Base-by-base conservation (phyloP, 2,888 invertebrate genomes). In the Odiellus spinosus region DNA sequence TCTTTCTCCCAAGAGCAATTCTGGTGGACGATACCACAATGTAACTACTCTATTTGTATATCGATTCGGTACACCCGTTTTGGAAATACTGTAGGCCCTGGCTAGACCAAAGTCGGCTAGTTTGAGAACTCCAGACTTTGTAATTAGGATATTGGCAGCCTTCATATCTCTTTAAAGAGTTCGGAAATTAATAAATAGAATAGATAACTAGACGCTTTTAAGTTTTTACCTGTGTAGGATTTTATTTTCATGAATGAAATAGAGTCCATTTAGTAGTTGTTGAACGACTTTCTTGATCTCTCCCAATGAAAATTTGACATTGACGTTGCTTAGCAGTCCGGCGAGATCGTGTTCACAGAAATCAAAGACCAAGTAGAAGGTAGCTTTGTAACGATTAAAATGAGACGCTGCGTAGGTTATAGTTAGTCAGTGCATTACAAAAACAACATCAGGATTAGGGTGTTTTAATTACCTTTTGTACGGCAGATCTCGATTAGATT, bases 301-400 rank as follows among this genome's bases (percentile, higher is more conserved):
- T 1, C 90, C 91, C 58, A 95, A 74, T 59, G 82, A 86, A 64
- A 98, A 95, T 71, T 91, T 91, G 0, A 98, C 91, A 64, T 88
- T 86, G 14, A 81, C 81, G 65, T 96, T 96, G 0, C 88, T 91
- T 8, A 98, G 65, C 36, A 98, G 71, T 1, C 96, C 98, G 5
- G 96, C 96, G 55, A 98, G 73, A 69, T 98, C 98, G 61, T 98
- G 96, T 63, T 98, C 96, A 64, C 93, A 95, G 63, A 96, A 98
- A 59, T 98, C 95, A 66, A 98, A 98, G 3, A 98, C 88, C 51
- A 98, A 70, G 63, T 90, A 98, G 64, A 91, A 91, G 0, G 87
- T 88, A 4, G 85, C 83, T 53, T 82, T 71, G 61, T 77, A 83
- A 58, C 80, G 76, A 60, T 86, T 87, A 60, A 75, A 38, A 38